phyloP scores from a whole-genome alignment of 2,888 invertebrate species.

The Ernsta delagoae region DNA sequence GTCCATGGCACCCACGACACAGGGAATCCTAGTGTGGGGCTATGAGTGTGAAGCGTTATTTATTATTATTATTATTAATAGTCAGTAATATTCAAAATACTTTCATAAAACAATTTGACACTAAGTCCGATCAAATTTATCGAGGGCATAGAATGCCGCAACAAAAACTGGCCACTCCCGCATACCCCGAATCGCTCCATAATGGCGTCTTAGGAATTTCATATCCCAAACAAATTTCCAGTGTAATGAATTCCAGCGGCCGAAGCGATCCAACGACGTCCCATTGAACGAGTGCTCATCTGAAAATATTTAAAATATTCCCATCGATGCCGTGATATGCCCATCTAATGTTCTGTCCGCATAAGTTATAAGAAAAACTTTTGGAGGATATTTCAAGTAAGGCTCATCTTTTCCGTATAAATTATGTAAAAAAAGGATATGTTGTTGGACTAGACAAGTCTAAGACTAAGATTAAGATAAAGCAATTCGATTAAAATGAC shows the following conservation, averaged over 20 bases:
- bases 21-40: too few relatives aligned
- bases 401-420: background rate
- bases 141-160: slow-evolving; percentile 10
- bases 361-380: background rate
- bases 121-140: slow-evolving; percentile 23
- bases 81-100: slow-evolving; percentile 6
- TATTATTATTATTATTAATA: too few relatives aligned
- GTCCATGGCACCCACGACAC: too few relatives aligned
- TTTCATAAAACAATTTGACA: slow-evolving; percentile 22
- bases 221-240: slow-evolving; percentile 73
- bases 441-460: background rate
- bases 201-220: slow-evolving; percentile 67
- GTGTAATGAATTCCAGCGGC: slow-evolving; percentile 64
- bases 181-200: slow-evolving; percentile 36
- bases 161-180: slow-evolving; percentile 24
- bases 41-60: too few relatives aligned
- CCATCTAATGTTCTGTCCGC: slow-evolving; percentile 1
- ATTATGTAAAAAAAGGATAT: background rate
- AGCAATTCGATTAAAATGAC: background rate
- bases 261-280: slow-evolving; percentile 22
- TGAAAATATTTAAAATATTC: slow-evolving; percentile 33
- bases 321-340: slow-evolving; percentile 10
- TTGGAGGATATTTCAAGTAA: background rate
- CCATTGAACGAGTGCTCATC: too few relatives aligned
- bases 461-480: background rate